Percentiles rank a stretch among this genome's conserved stretches.
phyloP scores from a whole-genome alignment of 2,888 invertebrate genomes.

The Megastigmus dorsalis region DNA sequence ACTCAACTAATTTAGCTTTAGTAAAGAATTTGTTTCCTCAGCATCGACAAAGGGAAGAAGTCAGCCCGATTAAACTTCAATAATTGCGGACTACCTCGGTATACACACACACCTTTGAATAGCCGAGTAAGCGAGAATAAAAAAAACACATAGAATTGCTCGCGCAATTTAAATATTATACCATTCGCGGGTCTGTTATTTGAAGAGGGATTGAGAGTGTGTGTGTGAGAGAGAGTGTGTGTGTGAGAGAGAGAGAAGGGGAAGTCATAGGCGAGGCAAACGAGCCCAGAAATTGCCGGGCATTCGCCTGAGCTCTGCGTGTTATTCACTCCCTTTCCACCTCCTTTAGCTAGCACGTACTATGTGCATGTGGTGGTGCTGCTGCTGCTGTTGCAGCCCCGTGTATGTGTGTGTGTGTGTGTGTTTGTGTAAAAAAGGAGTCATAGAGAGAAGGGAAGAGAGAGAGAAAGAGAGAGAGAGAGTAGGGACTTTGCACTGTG shows the following conservation, averaged over 20 bases:
- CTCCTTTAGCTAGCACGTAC: too few relatives aligned
- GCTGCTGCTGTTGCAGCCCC: too few relatives aligned
- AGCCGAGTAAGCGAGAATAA: too few relatives aligned
- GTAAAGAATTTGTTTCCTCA: too few relatives aligned
- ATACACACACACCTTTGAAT: too few relatives aligned
- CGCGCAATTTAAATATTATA: slow-evolving; percentile 29
- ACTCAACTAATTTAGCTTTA: too few relatives aligned
- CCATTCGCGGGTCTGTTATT: too few relatives aligned
- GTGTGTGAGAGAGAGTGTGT: too few relatives aligned
- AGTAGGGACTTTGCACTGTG: slow-evolving; percentile 26
- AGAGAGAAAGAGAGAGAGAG: slow-evolving; percentile 22
- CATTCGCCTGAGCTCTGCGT: slow-evolving; percentile 4
- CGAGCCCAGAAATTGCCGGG: slow-evolving; percentile 33
- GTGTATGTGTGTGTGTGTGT: background rate
- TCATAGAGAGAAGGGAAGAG: background rate
- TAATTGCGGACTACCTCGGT: background rate
- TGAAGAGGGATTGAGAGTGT: too few relatives aligned
- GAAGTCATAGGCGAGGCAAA: slow-evolving; percentile 24
- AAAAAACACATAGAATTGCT: too few relatives aligned
- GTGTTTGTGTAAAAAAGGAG: slow-evolving; percentile 2
- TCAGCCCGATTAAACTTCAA: slow-evolving; percentile 8
- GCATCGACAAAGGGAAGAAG: too few relatives aligned
- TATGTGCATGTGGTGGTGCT: slow-evolving; percentile 10
- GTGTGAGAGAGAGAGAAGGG: too few relatives aligned
- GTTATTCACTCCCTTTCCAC: slow-evolving; percentile 10